These are phyloP conservation scores for Apogon talboti DNA, from an alignment of 2,797 vertebrate species.

Conservation along the genomic window DNA sequence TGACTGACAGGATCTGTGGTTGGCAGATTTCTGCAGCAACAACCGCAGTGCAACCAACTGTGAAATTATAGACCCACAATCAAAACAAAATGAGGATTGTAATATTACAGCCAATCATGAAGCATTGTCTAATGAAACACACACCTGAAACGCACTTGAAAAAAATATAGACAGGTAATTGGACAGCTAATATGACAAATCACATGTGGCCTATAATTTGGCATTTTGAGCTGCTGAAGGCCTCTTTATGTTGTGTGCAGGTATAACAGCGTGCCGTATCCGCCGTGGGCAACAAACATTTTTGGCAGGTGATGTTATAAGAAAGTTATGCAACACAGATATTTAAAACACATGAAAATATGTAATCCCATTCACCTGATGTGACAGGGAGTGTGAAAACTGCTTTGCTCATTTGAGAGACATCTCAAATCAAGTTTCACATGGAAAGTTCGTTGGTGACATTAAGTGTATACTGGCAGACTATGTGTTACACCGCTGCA, in stretches of 20 bases:
- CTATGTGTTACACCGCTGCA: background rate
- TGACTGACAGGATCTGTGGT: conserved; percentile 66
- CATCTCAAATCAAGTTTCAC: conserved; percentile 21
- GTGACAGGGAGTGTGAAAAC: conserved; percentile 1
- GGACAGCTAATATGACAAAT: conserved; percentile 27
- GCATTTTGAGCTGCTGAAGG: conserved; percentile 6
- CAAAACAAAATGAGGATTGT: conserved; percentile 62
- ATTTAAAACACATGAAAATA: conserved; percentile 19
- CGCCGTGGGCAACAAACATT: background rate
- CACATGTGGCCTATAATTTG: conserved; percentile 14
- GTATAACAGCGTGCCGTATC: conserved; percentile 22
- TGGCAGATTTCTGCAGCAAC: conserved; percentile 63
- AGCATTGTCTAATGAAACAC: conserved; percentile 42
- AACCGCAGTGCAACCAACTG: conserved; percentile 59
- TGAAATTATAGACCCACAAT: conserved; percentile 64
- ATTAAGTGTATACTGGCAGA: background rate
- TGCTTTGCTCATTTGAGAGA: conserved; percentile 4
- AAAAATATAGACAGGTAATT: conserved; percentile 26
- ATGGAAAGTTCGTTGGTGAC: conserved; percentile 4
- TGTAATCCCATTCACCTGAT: conserved; percentile 2
- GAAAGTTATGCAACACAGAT: conserved; percentile 29
- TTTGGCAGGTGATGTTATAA: conserved; percentile 22
- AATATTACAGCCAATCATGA: conserved; percentile 43
- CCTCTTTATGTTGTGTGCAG: conserved; percentile 21
- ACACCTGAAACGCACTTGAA: conserved; percentile 27